phyloP scores from a whole-genome alignment of 1,140 invertebrate genomes.

The Drosophila miranda region DNA sequence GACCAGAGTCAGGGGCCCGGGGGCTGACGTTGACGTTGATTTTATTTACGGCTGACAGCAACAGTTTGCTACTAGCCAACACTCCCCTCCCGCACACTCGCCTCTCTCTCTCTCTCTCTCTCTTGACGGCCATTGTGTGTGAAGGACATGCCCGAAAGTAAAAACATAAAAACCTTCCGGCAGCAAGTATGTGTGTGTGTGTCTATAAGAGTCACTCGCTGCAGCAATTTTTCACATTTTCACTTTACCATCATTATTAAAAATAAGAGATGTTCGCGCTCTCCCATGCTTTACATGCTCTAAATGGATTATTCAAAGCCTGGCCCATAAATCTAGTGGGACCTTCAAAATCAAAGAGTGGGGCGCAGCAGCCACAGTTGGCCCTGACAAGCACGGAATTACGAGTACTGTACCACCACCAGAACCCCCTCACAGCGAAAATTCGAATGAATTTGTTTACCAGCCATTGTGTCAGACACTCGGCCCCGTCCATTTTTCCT shows the following conservation, averaged over 20 bases:
- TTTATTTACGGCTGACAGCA: constrained; percentile 71
- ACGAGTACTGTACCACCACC: not conserved
- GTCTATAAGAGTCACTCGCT: constrained; percentile 21
- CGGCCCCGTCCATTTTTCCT: not conserved
- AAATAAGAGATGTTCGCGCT: constrained; percentile 55
- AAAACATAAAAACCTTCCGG: constrained; percentile 43
- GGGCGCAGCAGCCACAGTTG: not conserved
- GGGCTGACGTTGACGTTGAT: constrained; percentile 61
- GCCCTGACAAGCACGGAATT: constrained; percentile 20
- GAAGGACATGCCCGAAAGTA: constrained; percentile 72
- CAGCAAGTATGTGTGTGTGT: constrained; percentile 13
- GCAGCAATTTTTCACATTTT: constrained; percentile 47
- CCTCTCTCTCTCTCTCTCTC: not conserved
- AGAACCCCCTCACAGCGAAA: constrained; percentile 13
- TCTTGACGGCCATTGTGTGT: constrained; percentile 41
- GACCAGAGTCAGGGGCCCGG: constrained; percentile 19
- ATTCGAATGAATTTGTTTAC: constrained; percentile 48
- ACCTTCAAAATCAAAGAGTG: constrained; percentile 37
- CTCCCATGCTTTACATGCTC: constrained; percentile 42
- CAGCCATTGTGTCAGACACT: constrained; percentile 25
- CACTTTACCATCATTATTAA: constrained; percentile 56
- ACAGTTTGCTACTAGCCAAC: constrained; percentile 62
- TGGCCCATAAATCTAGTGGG: constrained; percentile 37
- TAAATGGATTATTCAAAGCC: constrained; percentile 78
- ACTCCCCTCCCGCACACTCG: not conserved